These are phyloP conservation scores for Galeruca laticollis DNA, from an alignment of 2,888 invertebrate species.

Conservation along the genomic window DNA sequence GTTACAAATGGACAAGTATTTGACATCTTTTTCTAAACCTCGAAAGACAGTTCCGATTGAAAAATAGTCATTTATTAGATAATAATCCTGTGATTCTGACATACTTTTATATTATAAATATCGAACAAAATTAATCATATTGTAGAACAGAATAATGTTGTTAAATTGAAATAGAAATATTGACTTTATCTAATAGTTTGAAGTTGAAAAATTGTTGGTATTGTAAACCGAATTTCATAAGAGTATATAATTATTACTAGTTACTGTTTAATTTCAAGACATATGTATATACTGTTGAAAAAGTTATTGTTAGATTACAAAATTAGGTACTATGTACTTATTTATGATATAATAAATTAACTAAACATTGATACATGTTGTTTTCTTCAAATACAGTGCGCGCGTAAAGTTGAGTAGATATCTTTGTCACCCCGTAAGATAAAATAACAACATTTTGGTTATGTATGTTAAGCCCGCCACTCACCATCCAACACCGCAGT, in stretches of 20 bases:
- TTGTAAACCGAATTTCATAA: conserved; percentile 36
- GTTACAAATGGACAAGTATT: too few relatives aligned
- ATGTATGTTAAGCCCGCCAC: too few relatives aligned
- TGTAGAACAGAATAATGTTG: conserved; percentile 9
- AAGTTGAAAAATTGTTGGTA: conserved; percentile 22
- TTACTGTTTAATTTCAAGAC: conserved; percentile 46
- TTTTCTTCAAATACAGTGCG: too few relatives aligned
- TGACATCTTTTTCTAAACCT: neutral
- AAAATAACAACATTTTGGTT: too few relatives aligned
- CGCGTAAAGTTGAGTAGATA: too few relatives aligned
- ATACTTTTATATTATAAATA: neutral
- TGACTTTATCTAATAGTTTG: conserved; percentile 20
- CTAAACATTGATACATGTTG: conserved; percentile 40
- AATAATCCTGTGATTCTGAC: neutral
- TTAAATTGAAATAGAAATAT: conserved; percentile 12
- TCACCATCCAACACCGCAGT: too few relatives aligned
- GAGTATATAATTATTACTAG: conserved; percentile 35
- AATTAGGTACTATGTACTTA: conserved; percentile 58
- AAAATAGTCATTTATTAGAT: neutral
- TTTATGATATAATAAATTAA: conserved; percentile 47
- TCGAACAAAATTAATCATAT: conserved; percentile 3
- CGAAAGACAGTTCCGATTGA: neutral
- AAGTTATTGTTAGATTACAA: conserved; percentile 52
- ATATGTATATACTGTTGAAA: conserved; percentile 54
- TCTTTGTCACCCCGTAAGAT: too few relatives aligned